Conservation (phyloP, 37 sponge, comb jelly and placozoan species). For the Geodia barretti region DNA sequence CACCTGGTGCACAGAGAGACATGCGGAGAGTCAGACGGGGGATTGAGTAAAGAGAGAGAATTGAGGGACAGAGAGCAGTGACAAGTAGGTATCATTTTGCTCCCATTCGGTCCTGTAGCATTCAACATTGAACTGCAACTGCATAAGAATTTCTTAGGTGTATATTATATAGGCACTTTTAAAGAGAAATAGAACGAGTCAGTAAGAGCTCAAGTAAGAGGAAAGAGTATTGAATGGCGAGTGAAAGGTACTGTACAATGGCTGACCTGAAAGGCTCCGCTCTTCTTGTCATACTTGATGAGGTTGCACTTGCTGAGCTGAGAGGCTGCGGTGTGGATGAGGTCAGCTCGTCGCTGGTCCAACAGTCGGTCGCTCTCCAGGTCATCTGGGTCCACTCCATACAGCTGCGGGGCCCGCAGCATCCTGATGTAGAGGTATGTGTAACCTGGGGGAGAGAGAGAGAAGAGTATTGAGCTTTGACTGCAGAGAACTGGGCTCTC, state of each 20-base stretch:
- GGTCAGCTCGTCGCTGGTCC: constrained; percentile 89
- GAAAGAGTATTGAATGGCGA: not conserved
- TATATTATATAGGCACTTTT: too few relatives aligned
- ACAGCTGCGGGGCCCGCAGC: constrained; percentile 90
- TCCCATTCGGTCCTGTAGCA: too few relatives aligned
- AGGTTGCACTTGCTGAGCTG: constrained; percentile 87
- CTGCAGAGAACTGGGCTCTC: not conserved
- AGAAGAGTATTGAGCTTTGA: too few relatives aligned
- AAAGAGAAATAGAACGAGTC: not conserved
- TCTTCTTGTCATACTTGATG: constrained; percentile 94
- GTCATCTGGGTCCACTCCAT: constrained; percentile 82
- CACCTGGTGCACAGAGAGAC: too few relatives aligned
- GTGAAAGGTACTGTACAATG: too few relatives aligned
- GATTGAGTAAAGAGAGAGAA: not conserved
- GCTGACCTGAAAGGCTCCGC: constrained; percentile 88
- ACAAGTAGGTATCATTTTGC: not conserved
- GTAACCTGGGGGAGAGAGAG: constrained; percentile 64
- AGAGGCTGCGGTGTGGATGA: constrained; percentile 96
- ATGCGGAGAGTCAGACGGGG: too few relatives aligned
- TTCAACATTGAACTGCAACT: too few relatives aligned
- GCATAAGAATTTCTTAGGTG: too few relatives aligned
- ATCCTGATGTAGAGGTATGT: constrained; percentile 96
- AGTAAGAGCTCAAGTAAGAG: not conserved
- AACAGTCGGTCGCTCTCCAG: constrained; percentile 76
- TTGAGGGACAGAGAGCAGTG: not conserved